Evolutionary conservation across 2,888 invertebrate genomes (phyloP).

Genomic region (Chydorus sphaericus): DNA sequence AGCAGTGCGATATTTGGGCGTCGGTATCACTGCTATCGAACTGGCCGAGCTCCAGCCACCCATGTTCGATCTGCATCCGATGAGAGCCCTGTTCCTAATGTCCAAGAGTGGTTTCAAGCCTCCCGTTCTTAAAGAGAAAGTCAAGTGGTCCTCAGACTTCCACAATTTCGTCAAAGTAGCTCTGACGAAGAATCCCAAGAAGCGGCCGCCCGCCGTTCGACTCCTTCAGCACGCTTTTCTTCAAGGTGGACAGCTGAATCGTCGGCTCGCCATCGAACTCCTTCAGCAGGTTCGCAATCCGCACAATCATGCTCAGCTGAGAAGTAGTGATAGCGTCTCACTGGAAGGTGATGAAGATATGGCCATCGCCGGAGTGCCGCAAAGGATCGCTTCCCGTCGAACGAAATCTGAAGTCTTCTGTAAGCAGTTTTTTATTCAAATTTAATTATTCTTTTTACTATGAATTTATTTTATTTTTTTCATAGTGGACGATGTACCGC

Average conservation of each 20-base stretch:
- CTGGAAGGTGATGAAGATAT: constrained; percentile 80
- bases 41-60: constrained; percentile 97
- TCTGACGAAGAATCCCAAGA: constrained; percentile 96
- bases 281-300: constrained; percentile 78
- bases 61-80: constrained; percentile 98
- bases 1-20: constrained; percentile 99
- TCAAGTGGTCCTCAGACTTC: constrained; percentile 87
- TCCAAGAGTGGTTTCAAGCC: constrained; percentile 98
- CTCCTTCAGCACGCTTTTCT: constrained; percentile 88
- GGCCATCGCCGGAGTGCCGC: constrained; percentile 78
- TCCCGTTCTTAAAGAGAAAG: constrained; percentile 84
- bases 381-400: constrained; percentile 66
- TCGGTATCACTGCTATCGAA: constrained; percentile 97
- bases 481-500: not conserved
- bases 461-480: too few relatives aligned
- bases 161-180: constrained; percentile 93
- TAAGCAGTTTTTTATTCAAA: constrained; percentile 15
- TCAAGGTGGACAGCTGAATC: constrained; percentile 60
- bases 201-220: constrained; percentile 91
- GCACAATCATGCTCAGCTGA: not conserved
- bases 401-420: constrained; percentile 16
- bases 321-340: constrained; percentile 14
- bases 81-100: constrained; percentile 94
- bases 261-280: constrained; percentile 78
- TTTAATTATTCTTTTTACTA: constrained; percentile 2